phyloP scores from a whole-genome alignment of 1,140 invertebrate genomes.

The Philopotamus ludificatus region DNA sequence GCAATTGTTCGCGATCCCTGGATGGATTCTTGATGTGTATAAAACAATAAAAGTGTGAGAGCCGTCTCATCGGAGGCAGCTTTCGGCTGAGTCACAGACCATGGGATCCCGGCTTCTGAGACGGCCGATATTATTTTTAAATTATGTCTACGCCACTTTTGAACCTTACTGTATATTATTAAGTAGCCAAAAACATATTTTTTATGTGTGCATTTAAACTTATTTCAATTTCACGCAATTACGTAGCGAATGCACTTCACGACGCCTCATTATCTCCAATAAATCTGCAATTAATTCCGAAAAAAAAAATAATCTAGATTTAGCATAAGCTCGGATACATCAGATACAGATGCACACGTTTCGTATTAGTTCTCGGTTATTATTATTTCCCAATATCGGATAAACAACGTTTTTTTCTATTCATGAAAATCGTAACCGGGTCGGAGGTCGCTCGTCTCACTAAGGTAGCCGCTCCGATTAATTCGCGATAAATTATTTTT shows the following conservation, averaged over 20 bases:
- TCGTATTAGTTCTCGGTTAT: conserved; percentile 27
- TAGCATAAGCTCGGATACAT: conserved; percentile 32
- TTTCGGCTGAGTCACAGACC: conserved; percentile 29
- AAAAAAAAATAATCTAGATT: background rate
- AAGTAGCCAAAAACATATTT: no score
- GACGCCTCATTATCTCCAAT: conserved; percentile 4
- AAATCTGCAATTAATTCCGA: background rate
- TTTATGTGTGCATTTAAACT: background rate
- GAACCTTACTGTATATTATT: background rate
- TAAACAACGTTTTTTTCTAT: background rate
- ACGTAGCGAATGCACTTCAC: no score
- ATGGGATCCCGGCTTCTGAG: conserved; percentile 27
- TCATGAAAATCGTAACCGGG: background rate
- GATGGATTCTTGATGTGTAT: background rate
- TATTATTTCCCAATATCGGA: background rate
- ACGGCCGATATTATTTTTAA: background rate
- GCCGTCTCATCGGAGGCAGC: conserved; percentile 4
- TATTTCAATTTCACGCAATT: no score
- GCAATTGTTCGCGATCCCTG: background rate
- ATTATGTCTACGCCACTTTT: no score
- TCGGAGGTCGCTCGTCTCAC: background rate
- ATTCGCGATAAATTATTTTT: background rate
- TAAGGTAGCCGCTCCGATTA: background rate
- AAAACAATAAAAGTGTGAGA: conserved; percentile 23
- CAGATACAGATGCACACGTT: conserved; percentile 40